Conservation (phyloP, 2,888 invertebrate genomes). For the Drosophila pseudotakahashii region DNA sequence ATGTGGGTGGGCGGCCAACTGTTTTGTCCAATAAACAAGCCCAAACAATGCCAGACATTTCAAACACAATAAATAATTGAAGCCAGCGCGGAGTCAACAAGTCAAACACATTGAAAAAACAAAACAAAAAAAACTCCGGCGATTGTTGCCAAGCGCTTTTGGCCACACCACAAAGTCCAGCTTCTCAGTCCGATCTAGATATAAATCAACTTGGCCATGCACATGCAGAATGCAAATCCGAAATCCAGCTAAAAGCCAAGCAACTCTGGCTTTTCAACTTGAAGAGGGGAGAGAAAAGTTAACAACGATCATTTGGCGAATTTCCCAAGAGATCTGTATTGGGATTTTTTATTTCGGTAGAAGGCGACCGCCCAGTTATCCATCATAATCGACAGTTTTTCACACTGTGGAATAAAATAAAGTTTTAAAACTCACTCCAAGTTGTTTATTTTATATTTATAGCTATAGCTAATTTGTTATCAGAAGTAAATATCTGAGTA, state of each 20-base stretch:
- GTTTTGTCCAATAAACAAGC: constrained; percentile 68
- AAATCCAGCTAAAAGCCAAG: constrained; percentile 23
- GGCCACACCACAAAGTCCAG: constrained; percentile 50
- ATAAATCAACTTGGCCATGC: constrained; percentile 67
- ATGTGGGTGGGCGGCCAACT: constrained; percentile 53
- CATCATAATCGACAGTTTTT: constrained; percentile 24
- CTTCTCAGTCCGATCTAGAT: constrained; percentile 48
- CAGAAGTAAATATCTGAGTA: background rate
- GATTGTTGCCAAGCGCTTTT: constrained; percentile 57
- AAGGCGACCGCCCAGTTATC: constrained; percentile 27
- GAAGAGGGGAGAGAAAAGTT: constrained; percentile 5
- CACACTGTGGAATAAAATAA: constrained; percentile 16
- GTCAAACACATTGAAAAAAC: constrained; percentile 66
- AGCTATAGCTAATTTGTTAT: background rate
- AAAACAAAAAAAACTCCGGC: constrained; percentile 10
- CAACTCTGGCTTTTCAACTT: constrained; percentile 7
- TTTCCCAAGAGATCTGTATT: constrained; percentile 61
- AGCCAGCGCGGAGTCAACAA: constrained; percentile 73
- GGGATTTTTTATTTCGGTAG: constrained; percentile 20
- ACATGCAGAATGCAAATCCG: constrained; percentile 40
- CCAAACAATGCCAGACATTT: constrained; percentile 73
- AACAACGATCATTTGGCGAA: constrained; percentile 50
- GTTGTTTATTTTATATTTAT: background rate
- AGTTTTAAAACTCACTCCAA: no score
- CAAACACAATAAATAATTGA: constrained; percentile 76